Conservation (phyloP, 2,113 vertebrate genomes). For the Hydropotes inermis region DNA sequence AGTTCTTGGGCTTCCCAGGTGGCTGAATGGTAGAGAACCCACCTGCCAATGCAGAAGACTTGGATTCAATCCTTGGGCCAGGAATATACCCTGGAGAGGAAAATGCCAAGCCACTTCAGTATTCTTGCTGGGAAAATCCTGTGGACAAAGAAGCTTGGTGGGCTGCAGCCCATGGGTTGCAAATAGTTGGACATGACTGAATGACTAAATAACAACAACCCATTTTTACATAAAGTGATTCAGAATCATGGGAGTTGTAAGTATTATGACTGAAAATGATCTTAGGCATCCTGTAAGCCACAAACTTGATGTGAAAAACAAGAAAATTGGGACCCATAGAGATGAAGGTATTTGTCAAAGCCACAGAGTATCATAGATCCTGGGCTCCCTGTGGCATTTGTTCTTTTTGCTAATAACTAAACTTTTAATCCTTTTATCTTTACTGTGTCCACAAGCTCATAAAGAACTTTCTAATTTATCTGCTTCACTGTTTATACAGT, state of each 20-base stretch:
- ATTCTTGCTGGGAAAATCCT: not conserved
- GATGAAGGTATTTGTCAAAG: not conserved
- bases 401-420: not conserved
- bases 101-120: not conserved
- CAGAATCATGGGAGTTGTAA: not conserved
- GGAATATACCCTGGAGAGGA: not conserved
- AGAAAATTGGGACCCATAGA: not conserved
- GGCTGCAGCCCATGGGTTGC: not conserved
- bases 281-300: not conserved
- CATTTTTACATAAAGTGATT: not conserved
- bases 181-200: not conserved
- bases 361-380: not conserved
- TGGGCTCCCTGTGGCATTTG: not conserved
- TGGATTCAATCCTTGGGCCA: not conserved
- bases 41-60: not conserved
- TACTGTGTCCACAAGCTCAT: not conserved
- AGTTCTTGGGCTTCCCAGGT: not conserved
- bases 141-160: not conserved
- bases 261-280: not conserved
- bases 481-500: not conserved
- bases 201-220: not conserved
- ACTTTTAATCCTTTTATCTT: not conserved
- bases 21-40: not conserved
- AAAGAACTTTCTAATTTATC: not conserved
- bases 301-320: not conserved